Evolutionary conservation across 2,888 invertebrate species (phyloP), one percentile per base, ranked within the genome.

Genomic region (Epistrophe eligans): DNA sequence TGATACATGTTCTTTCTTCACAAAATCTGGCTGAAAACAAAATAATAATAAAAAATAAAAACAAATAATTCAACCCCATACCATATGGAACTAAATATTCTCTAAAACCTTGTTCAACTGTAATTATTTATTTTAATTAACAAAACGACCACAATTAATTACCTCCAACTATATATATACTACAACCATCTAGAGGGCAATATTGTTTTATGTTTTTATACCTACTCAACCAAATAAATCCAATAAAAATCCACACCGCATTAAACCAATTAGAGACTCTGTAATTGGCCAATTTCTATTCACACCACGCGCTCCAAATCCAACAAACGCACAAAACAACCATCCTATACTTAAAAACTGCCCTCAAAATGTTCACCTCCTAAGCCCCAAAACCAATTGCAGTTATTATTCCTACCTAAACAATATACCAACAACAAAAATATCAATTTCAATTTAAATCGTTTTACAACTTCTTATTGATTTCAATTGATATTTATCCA

Each of bases 401-500:
- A 48, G 38, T 70, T 79, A 74, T 83, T 82, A 67, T 76, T 67
- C 60, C 48, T 50, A 84, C 66, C 52, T 58, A 80, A 71, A 55
- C 28, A 77, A 70, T 76, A 80, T 57, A 74, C 1, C 19, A 40
- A 60, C 19, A 19, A 40, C 55, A 55, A 38, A 73, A 64, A 55
- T 76, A 87, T 72, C 83, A 76, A 87, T 87, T 87, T 72, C 79
- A 71, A 76, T 87, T 87, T 87, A 87, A 87, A 87, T 87, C 72
- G 87, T 87, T 87, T 87, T 83, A 87, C 87, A 87, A 87, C 88
- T 80, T 88, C 88, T 84, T 88, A 88, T 88, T 88, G 84, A 88
- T 84, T 88, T 57, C 84, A 80, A 88, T 88, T 88, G 88, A 88
- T 88, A 88, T 88, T 88, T 88, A 88, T 88, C 88, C 88, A 88